A percentile compares a stretch with the other conserved stretches of the same genome.
phyloP scores from a whole-genome alignment of 2,888 invertebrate species.

The Apeira syringaria region DNA sequence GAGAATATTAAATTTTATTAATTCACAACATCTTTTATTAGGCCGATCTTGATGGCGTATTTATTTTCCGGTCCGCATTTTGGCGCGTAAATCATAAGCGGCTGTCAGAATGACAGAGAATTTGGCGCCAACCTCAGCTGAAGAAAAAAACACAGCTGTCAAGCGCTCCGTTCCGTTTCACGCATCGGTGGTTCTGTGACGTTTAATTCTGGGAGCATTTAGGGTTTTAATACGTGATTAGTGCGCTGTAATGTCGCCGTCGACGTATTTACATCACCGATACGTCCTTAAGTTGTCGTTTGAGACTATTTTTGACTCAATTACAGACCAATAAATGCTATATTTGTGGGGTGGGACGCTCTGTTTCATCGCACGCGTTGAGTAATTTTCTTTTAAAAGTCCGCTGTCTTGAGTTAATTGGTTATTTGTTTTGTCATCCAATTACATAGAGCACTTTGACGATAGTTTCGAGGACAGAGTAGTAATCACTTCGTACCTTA shows the following conservation, averaged over 20 bases:
- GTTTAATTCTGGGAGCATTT: conserved; percentile 46
- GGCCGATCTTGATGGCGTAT: conserved; percentile 47
- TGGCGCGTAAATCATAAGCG: conserved; percentile 60
- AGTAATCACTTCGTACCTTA: too few species aligned
- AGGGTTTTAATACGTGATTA: conserved; percentile 55
- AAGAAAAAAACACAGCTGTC: conserved; percentile 31
- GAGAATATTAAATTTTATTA: conserved; percentile 59
- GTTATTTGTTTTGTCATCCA: conserved; percentile 30
- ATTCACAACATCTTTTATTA: conserved; percentile 56
- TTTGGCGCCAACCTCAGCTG: conserved; percentile 59
- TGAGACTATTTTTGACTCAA: conserved; percentile 39
- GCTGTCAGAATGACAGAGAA: conserved; percentile 62
- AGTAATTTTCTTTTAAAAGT: conserved; percentile 40
- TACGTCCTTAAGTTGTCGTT: conserved; percentile 38
- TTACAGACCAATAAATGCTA: conserved; percentile 33
- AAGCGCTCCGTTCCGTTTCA: conserved; percentile 41
- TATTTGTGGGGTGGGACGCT: conserved; percentile 29
- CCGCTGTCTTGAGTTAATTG: conserved; percentile 27
- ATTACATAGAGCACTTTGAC: too few species aligned
- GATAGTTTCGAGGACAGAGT: too few species aligned
- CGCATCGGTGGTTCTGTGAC: conserved; percentile 30
- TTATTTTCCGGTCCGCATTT: conserved; percentile 48
- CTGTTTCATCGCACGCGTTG: conserved; percentile 34
- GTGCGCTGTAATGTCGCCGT: conserved; percentile 48
- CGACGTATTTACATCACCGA: conserved; percentile 54